A percentile compares a stretch with the other conserved stretches of the same genome.
Conservation (phyloP, 2,888 invertebrate species). For the Heliconius erato region DNA sequence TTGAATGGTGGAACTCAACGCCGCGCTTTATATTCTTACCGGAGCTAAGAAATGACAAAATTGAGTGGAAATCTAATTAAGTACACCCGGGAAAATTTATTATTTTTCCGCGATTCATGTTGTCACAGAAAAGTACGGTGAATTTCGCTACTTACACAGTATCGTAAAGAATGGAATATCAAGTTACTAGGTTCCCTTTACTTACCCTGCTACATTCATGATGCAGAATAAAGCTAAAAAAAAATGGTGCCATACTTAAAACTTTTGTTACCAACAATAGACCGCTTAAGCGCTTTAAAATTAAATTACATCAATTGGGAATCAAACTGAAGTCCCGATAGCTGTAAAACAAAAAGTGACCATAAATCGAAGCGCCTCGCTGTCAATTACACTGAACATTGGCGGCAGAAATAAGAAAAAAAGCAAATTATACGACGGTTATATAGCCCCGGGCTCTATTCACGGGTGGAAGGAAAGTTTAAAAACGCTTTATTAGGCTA, state of each 20-base stretch:
- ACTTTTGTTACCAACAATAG: background rate
- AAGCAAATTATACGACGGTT: slow-evolving; percentile 23
- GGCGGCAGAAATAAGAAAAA: slow-evolving; percentile 34
- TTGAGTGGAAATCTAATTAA: background rate
- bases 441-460: slow-evolving; percentile 21
- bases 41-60: background rate
- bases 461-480: slow-evolving; percentile 28
- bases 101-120: no score
- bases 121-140: no score
- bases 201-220: no score
- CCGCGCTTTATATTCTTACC: background rate
- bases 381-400: slow-evolving; percentile 32
- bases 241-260: no score
- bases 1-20: background rate
- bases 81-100: no score
- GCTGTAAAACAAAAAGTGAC: slow-evolving; percentile 4
- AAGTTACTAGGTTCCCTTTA: no score
- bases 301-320: background rate
- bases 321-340: background rate
- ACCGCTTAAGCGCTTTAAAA: background rate
- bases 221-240: background rate
- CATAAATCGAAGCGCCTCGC: slow-evolving; percentile 21
- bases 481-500: slow-evolving; percentile 25
- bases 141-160: no score
- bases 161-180: no score